These are phyloP conservation scores for Grantiella picta DNA, from an alignment of 2,113 vertebrate species.

Conservation along the genomic window DNA sequence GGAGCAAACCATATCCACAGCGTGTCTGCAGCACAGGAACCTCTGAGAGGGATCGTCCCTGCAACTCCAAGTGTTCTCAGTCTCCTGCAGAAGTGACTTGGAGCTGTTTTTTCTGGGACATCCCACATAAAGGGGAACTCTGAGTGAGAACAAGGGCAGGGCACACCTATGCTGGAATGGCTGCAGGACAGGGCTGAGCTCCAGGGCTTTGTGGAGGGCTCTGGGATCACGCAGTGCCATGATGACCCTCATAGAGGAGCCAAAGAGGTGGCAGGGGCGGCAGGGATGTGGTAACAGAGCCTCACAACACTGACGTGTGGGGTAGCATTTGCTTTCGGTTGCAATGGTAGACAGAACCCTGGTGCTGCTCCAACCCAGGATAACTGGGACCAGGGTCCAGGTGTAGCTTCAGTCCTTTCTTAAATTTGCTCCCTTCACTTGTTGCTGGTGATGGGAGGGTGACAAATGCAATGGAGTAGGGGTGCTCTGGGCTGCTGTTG, in stretches of 20 bases:
- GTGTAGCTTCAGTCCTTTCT: not conserved
- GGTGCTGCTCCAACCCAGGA: not conserved
- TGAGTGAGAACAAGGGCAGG: not conserved
- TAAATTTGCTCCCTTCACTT: not conserved
- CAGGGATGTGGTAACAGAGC: not conserved
- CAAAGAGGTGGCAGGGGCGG: not conserved
- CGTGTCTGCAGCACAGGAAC: not conserved
- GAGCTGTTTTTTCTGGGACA: not conserved
- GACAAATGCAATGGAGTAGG: not conserved
- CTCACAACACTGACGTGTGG: not conserved
- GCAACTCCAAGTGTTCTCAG: rapidly evolving
- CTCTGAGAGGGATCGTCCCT: rapidly evolving
- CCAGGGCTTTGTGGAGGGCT: not conserved
- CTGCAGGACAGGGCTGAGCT: not conserved
- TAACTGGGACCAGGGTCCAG: not conserved
- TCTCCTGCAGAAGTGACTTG: not conserved
- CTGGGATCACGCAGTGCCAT: not conserved
- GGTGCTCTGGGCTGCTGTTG: not conserved
- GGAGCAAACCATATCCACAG: rapidly evolving
- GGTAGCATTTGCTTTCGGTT: not conserved
- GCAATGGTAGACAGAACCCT: not conserved
- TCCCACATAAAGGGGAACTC: not conserved
- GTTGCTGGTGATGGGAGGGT: not conserved
- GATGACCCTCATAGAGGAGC: not conserved
- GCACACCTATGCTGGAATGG: rapidly evolving